Conservation (phyloP, 2,797 vertebrate species). For the Coluber constrictor region DNA sequence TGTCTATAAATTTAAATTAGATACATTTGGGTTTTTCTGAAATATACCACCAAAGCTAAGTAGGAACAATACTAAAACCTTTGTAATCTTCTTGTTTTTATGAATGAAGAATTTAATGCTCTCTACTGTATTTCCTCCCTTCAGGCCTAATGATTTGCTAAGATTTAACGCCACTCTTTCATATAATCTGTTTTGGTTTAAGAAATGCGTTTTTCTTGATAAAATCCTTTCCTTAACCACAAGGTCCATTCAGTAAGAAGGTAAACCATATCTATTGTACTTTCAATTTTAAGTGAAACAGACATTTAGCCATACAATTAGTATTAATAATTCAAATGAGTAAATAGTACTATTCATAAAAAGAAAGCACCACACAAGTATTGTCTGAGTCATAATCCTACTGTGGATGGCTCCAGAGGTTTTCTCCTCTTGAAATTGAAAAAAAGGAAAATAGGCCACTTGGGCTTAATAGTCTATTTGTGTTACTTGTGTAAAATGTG, state of each 20-base stretch:
- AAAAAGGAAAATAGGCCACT: background rate
- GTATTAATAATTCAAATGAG: slow-evolving; percentile 12
- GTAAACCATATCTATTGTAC: background rate
- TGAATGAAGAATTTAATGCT: background rate
- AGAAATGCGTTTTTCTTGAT: background rate
- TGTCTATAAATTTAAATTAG: background rate
- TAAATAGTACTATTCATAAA: slow-evolving; percentile 7
- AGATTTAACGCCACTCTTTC: slow-evolving; percentile 7
- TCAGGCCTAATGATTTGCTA: background rate
- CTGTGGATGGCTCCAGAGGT: background rate
- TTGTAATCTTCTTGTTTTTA: background rate
- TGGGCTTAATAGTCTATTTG: background rate
- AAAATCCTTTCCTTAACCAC: slow-evolving; percentile 14
- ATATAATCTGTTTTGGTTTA: background rate
- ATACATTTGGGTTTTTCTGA: background rate
- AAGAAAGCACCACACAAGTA: background rate
- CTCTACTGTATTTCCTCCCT: background rate
- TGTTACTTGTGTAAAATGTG: background rate
- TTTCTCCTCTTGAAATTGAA: background rate
- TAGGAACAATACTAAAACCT: background rate
- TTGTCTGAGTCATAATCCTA: background rate
- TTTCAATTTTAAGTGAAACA: slow-evolving; percentile 3
- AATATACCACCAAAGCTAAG: background rate
- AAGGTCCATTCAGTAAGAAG: background rate
- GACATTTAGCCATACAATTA: slow-evolving; percentile 14